Base-by-base conservation (phyloP, 2,797 vertebrate genomes). In the Esox lucius region DNA sequence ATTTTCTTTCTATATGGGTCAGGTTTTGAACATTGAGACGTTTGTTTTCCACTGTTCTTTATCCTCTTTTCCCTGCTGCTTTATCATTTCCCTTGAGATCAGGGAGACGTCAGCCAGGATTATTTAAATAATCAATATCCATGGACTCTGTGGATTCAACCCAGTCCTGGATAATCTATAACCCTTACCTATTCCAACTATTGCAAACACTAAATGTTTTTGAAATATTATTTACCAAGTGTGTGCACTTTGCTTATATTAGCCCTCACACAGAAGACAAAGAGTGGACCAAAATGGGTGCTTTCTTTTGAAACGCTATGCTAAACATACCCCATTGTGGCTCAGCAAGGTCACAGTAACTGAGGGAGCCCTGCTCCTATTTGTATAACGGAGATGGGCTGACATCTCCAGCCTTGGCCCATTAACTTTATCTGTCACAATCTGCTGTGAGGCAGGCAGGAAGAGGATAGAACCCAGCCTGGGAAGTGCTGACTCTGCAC, bases 351-450 rank as follows among this genome's bases (percentile, higher is more conserved):
- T 80, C 81, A 75, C 76, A 26, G 42, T 65, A 87, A 82, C 64
- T 46, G 19, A 39, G 56, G 68, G 49, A 80, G 81, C 77, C 77
- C 76, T 53, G 69, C 49, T 81, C 53, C 68, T 73, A 77, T 88
- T 81, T 84, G 80, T 80, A 83, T 83, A 83, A 82, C 72, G 79
- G 74, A 87, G 72, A 81, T 71, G n/a, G 77, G 64, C 73, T 82
- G 82, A 75, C 76, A 81, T 72, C 77, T 84, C 70, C 74, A 64
- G 64, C 81, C 53, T 84, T 80, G 82, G 71, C 61, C 80, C 83
- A 86, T 89, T 86, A 85, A 81, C 75, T 84, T 83, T 81, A 84
- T 78, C 72, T 78, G 76, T 85, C 82, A 83, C 78, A 77, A 83
- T 84, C 79, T 79, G 74, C 67, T 77, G 61, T 53, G 75, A 22